These are phyloP conservation scores for Chelonus formosanus DNA, from an alignment of 2,888 invertebrate genomes.

Conservation along the genomic window DNA sequence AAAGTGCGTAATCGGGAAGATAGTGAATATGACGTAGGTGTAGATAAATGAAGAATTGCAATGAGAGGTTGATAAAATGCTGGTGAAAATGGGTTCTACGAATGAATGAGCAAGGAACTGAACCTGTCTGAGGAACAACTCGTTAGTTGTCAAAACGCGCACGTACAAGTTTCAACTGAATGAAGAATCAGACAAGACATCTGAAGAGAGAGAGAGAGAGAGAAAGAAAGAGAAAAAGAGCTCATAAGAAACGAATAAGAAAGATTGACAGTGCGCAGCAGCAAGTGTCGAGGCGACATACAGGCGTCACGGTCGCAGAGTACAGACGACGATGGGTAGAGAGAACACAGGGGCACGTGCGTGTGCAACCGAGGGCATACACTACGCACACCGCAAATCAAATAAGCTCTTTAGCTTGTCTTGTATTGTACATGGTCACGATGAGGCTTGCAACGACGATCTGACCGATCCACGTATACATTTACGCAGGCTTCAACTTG, in stretches of 20 bases:
- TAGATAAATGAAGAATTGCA: neutral
- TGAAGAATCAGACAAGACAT: constrained; percentile 8
- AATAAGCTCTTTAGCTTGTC: constrained; percentile 27
- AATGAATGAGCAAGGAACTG: neutral
- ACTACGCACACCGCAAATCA: constrained; percentile 35
- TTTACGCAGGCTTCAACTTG: neutral
- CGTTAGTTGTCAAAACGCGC: neutral
- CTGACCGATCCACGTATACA: constrained; percentile 9
- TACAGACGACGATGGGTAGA: constrained; percentile 14
- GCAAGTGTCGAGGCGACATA: constrained; percentile 33
- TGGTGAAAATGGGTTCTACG: neutral
- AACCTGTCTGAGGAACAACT: constrained; percentile 2
- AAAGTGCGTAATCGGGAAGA: constrained; percentile 11
- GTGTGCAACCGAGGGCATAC: constrained; percentile 33
- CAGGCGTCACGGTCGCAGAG: constrained; percentile 34
- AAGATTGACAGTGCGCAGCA: constrained; percentile 37
- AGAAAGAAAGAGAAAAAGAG: constrained; percentile 1
- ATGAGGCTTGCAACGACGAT: neutral
- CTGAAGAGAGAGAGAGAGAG: neutral
- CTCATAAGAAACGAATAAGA: constrained; percentile 23
- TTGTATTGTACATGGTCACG: constrained; percentile 14
- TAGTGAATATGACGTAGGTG: constrained; percentile 9
- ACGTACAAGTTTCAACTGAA: constrained; percentile 10
- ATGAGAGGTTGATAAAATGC: neutral
- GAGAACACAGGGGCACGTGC: constrained; percentile 31